These are phyloP conservation scores for Prolemur simus DNA, from an alignment of 2,113 vertebrate species.

Conservation along the genomic window DNA sequence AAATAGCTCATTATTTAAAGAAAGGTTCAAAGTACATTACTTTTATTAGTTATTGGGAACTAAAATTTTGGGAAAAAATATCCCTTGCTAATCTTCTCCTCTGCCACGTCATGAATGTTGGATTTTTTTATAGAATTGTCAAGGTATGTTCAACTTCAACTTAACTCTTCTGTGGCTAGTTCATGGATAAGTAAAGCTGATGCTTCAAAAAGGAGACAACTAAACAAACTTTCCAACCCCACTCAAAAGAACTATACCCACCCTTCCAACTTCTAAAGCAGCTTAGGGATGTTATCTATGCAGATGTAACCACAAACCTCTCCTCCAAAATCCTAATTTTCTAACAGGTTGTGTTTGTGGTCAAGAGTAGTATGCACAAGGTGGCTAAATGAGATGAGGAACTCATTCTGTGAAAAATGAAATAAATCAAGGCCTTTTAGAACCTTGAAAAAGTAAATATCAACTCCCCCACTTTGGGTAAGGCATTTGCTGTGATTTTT, in stretches of 20 bases:
- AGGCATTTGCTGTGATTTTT: slow-evolving; percentile 24
- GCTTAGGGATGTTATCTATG: background rate
- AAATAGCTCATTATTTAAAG: background rate
- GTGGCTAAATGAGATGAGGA: background rate
- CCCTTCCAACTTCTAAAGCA: background rate
- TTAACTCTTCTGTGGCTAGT: background rate
- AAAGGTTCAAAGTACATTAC: background rate
- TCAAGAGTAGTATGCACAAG: background rate
- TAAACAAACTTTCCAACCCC: background rate
- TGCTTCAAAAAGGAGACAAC: background rate
- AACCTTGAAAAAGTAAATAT: background rate
- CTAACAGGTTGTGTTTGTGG: background rate
- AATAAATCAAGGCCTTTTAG: background rate
- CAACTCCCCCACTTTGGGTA: background rate
- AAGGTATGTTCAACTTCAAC: background rate
- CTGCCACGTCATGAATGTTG: background rate
- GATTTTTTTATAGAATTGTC: background rate
- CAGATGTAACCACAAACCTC: background rate
- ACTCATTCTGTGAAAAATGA: background rate
- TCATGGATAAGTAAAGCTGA: background rate
- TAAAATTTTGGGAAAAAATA: background rate
- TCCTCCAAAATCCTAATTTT: slow-evolving; percentile 23
- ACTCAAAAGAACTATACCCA: background rate
- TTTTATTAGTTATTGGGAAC: background rate
- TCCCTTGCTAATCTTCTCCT: background rate